These are phyloP conservation scores for Syrista parreyssii DNA, from an alignment of 2,888 invertebrate species.

Conservation along the genomic window DNA sequence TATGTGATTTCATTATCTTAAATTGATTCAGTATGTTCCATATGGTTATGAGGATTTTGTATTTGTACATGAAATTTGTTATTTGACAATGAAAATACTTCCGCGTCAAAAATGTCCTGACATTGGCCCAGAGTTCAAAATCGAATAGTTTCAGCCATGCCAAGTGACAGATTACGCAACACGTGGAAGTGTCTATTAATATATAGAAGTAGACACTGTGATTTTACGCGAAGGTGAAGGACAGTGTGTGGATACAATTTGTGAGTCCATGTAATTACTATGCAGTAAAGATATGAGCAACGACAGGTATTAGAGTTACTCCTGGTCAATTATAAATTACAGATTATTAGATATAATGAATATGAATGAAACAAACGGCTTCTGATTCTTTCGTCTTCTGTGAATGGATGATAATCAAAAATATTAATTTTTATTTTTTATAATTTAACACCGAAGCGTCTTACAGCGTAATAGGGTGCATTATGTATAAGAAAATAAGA, in stretches of 20 bases:
- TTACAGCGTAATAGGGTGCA: not conserved
- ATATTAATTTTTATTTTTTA: not conserved
- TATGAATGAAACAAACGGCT: not conserved
- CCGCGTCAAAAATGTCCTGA: conserved; percentile 30
- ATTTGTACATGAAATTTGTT: not conserved
- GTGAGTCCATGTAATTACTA: not conserved
- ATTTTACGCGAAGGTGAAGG: not conserved
- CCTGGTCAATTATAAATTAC: not conserved
- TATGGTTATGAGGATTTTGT: not conserved
- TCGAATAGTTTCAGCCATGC: conserved; percentile 27
- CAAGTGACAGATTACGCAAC: conserved; percentile 6
- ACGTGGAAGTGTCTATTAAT: conserved; percentile 36
- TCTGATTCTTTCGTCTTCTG: not conserved
- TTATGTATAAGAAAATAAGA: not conserved
- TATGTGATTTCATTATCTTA: not conserved
- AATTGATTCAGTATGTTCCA: not conserved
- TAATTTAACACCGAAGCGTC: not conserved
- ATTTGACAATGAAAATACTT: not conserved
- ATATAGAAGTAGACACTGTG: conserved; percentile 9
- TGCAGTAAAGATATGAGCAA: not conserved
- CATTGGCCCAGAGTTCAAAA: conserved; percentile 50
- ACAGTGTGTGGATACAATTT: not conserved
- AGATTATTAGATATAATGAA: not conserved
- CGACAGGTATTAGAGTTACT: not conserved
- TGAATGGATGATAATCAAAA: not conserved